Conservation (phyloP, 1,140 invertebrate genomes). For the Pomacea maculata region DNA sequence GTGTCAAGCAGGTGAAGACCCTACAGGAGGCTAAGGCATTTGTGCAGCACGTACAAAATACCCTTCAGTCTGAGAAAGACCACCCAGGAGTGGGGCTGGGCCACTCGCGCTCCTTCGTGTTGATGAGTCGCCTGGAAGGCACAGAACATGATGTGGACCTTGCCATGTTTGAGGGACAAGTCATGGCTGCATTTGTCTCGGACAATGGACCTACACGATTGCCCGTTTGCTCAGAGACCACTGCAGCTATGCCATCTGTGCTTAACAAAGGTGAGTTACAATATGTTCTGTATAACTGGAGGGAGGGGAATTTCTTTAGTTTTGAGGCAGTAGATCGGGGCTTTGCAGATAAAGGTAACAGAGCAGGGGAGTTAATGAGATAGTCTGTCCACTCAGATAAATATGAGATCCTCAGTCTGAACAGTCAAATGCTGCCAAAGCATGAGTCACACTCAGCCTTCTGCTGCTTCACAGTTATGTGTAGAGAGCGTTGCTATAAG, state of each 20-base stretch:
- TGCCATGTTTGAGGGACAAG: constrained; percentile 36
- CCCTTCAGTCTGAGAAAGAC: constrained; percentile 29
- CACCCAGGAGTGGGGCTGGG: constrained; percentile 42
- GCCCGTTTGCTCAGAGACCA: constrained; percentile 10
- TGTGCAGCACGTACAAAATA: constrained; percentile 25
- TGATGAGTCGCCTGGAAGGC: constrained; percentile 38
- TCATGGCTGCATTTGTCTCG: constrained; percentile 44
- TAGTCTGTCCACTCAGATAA: too few relatives aligned
- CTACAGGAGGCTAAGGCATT: constrained; percentile 26
- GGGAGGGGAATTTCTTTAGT: too few relatives aligned
- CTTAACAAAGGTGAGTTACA: constrained; percentile 7
- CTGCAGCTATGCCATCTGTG: constrained; percentile 12
- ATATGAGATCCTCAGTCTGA: too few relatives aligned
- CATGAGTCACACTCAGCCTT: too few relatives aligned
- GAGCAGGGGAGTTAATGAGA: too few relatives aligned
- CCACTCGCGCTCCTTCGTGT: constrained; percentile 35
- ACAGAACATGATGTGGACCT: constrained; percentile 50
- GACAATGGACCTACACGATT: constrained; percentile 46
- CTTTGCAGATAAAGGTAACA: too few relatives aligned
- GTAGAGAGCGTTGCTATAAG: too few relatives aligned
- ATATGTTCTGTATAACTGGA: not conserved
- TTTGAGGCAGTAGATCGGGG: too few relatives aligned
- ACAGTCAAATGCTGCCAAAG: too few relatives aligned
- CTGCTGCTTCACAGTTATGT: too few relatives aligned
- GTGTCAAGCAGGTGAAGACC: constrained; percentile 35